Evolutionary conservation across 2,797 vertebrate genomes (phyloP), one percentile per base, ranked within the genome.

Genomic region (Myiotriccus ornatus): DNA sequence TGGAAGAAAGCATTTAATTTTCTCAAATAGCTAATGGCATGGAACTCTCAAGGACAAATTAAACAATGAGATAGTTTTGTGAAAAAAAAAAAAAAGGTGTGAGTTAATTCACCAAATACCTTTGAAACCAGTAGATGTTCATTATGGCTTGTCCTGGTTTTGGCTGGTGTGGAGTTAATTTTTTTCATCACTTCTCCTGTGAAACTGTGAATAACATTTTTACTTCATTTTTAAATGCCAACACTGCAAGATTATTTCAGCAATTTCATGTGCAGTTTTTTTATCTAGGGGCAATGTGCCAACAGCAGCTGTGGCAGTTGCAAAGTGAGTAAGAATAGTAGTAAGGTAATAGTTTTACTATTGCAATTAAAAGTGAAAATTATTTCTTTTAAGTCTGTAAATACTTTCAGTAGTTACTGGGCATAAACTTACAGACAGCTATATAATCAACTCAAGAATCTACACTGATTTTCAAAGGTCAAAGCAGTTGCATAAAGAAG

Each of bases 221-320:
- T 73, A 84, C 67, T 97, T 95, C 46, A 46, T 92, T 97, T 95
- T 97, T 90, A 94, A 96, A 83, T 6, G n/a, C 89, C 27, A 60
- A 52, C 93, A 91, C 65, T 95, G 87, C 76, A 96, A 34, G 27
- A 94, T 89, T 88, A 93, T 96, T 96, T 94, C 89, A 96, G 94
- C 57, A 90, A n/a, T 28, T 94, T 86, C 47, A 16, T 37, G 25
- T 44, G 53, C 69, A 73, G 9, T 8, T 64, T 93, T 93, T 94
- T 97, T 95, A 84, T 80, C 8, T 11, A 92, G 68, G 77, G 81
- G 71, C 94, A 96, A 97, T 96, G 97, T 96, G 80, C 94, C 78
- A 81, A 84, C 60, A 95, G 7, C 82, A 83, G n/a, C 52, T 89
- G 65, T 92, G 76, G 71, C 89, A 90, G 75, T 89, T 92, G 71